These are phyloP conservation scores for Lycia hirtaria DNA, from an alignment of 2,888 invertebrate genomes.

Conservation along the genomic window DNA sequence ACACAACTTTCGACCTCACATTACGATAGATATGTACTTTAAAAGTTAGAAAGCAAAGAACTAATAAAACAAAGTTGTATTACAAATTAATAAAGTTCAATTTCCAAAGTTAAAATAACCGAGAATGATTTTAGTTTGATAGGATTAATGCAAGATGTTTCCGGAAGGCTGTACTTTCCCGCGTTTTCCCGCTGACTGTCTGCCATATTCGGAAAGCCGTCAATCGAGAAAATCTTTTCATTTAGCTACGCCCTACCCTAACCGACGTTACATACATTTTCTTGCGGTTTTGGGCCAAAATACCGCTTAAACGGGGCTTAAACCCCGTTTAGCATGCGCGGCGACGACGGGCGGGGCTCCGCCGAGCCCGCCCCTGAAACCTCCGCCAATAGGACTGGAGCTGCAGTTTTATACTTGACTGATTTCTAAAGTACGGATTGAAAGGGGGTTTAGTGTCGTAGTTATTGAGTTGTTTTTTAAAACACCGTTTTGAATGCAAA, in stretches of 20 bases:
- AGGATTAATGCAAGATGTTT: slow-evolving; percentile 1
- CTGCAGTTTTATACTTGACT: slow-evolving; percentile 70
- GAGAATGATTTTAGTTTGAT: not conserved
- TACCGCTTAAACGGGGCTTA: slow-evolving; percentile 84
- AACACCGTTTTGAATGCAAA: slow-evolving; percentile 85
- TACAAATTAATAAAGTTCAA: not conserved
- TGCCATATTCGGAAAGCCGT: slow-evolving; percentile 74
- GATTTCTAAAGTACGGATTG: slow-evolving; percentile 74
- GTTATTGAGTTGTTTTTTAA: slow-evolving; percentile 83
- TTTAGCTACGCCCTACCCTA: slow-evolving; percentile 82
- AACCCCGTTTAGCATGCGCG: slow-evolving; percentile 83
- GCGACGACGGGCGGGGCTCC: slow-evolving; percentile 61
- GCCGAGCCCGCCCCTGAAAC: slow-evolving; percentile 55
- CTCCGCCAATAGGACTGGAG: slow-evolving; percentile 60
- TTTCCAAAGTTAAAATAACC: not conserved
- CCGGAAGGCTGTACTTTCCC: slow-evolving; percentile 69
- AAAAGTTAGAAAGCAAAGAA: not conserved
- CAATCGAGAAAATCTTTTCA: slow-evolving; percentile 80
- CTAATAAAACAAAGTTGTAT: not conserved
- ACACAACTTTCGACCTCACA: slow-evolving; percentile 7
- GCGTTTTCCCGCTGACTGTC: slow-evolving; percentile 73
- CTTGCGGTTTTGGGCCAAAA: slow-evolving; percentile 83
- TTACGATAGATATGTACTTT: not conserved
- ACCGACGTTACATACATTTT: slow-evolving; percentile 81
- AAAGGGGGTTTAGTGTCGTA: slow-evolving; percentile 72